phyloP scores from a whole-genome alignment of 2,113 vertebrate genomes.

The Uria lomvia region DNA sequence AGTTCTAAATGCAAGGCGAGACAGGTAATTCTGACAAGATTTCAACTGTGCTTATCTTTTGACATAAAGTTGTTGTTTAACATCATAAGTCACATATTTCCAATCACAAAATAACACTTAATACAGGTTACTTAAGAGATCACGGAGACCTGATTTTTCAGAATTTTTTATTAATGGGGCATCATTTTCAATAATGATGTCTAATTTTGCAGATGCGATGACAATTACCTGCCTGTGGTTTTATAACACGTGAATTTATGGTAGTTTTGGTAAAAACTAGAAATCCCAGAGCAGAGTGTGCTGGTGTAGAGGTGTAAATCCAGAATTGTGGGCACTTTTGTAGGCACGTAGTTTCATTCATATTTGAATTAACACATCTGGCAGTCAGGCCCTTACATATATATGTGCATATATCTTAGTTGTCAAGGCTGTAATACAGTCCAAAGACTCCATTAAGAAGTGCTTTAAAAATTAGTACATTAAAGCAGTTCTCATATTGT shows the following conservation, averaged over 20 bases:
- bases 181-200: neutral
- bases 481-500: neutral
- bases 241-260: neutral
- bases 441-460: neutral
- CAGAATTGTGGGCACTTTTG: neutral
- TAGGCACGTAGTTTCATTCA: neutral
- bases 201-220: neutral
- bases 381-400: neutral
- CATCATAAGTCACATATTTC: neutral
- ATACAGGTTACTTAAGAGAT: neutral
- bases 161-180: neutral
- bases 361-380: neutral
- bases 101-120: neutral
- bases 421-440: neutral
- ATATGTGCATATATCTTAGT: neutral
- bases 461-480: neutral
- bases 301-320: neutral
- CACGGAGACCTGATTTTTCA: neutral
- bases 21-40: conserved; percentile 79
- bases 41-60: conserved; percentile 29
- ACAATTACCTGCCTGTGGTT: neutral
- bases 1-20: conserved; percentile 92
- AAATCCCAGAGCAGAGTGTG: neutral
- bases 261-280: neutral
- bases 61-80: neutral